Base-by-base conservation (phyloP, 2,888 invertebrate genomes). In the Patella pellucida region DNA sequence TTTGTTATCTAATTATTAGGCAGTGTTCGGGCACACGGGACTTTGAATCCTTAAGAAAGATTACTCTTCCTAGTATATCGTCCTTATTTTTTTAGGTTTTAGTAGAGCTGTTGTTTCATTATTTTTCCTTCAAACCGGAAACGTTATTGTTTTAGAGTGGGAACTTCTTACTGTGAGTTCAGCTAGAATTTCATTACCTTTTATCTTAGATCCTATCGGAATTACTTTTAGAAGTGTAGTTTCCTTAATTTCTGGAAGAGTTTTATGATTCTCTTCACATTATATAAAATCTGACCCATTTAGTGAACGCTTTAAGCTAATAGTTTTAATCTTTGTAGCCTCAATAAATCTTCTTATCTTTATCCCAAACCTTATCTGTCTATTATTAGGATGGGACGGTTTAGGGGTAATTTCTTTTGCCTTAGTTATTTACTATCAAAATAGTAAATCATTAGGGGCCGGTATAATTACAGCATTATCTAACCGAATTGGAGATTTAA, bases 401-500 rank as follows among this genome's bases (percentile, higher is more conserved):
- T 92, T 95, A 90, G 95, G 95, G 0, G 92, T 95, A 89, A 91
- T 93, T 86, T 95, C 94, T 87, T 95, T 94, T 93, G 93, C 93
- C 92, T 93, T 95, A 91, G 94, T 94, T 0, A 93, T 94, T 93
- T 94, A 93, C 92, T 94, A 94, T 92, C 93, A 94, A 91, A 95
- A 94, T 93, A 88, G 92, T 75, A 94, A 93, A 79, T 94, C 94
- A 85, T 93, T 92, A 93, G 94, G 93, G 92, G 94, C 94, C 1
- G 94, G 94, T 0, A 94, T 95, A 92, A 92, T 95, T 87, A 95
- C 95, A 19, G 93, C 93, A 85, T 91, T 95, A 88, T 93, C 93
- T 27, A 95, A 95, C 93, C 95, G 95, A 16, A 90, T 95, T 89
- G 95, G 95, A 0, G 95, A 95, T 93, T 93, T 94, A 23, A 92